Percentiles rank a stretch among this genome's conserved stretches.
These are phyloP conservation scores for Maniola hyperantus DNA, from an alignment of 2,888 invertebrate genomes.

Conservation along the genomic window DNA sequence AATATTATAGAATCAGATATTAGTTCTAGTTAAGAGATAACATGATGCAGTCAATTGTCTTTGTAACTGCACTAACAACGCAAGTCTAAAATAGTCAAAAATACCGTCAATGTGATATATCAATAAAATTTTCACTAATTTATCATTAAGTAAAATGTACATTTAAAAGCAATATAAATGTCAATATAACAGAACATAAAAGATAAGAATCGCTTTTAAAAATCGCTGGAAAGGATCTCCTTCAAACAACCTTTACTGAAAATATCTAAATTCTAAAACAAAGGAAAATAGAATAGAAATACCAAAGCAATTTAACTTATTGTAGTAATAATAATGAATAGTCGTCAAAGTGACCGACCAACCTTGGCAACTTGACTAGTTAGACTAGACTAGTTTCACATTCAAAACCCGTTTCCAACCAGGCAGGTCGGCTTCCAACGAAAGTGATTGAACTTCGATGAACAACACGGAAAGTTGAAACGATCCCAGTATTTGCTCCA, in stretches of 20 bases:
- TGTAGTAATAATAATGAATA: constrained; percentile 53
- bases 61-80: too few species aligned
- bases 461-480: constrained; percentile 65
- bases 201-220: neutral
- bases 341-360: constrained; percentile 45
- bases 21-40: too few species aligned
- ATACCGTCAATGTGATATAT: too few species aligned
- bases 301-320: constrained; percentile 30
- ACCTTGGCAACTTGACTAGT: constrained; percentile 63
- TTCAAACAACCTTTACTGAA: constrained; percentile 4
- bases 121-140: too few species aligned
- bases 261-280: neutral
- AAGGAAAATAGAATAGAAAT: neutral
- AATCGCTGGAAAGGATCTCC: neutral
- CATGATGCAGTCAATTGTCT: too few species aligned
- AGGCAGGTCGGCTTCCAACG: constrained; percentile 53
- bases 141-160: too few species aligned
- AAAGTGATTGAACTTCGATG: constrained; percentile 67
- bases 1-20: too few species aligned
- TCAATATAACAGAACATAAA: neutral
- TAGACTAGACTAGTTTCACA: constrained; percentile 58
- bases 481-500: constrained; percentile 62
- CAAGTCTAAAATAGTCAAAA: too few species aligned
- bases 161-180: too few species aligned
- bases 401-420: constrained; percentile 53